Percentiles rank a stretch among this genome's conserved stretches.
phyloP scores from a whole-genome alignment of 2,888 invertebrate species.

The Podabrus alpinus region DNA sequence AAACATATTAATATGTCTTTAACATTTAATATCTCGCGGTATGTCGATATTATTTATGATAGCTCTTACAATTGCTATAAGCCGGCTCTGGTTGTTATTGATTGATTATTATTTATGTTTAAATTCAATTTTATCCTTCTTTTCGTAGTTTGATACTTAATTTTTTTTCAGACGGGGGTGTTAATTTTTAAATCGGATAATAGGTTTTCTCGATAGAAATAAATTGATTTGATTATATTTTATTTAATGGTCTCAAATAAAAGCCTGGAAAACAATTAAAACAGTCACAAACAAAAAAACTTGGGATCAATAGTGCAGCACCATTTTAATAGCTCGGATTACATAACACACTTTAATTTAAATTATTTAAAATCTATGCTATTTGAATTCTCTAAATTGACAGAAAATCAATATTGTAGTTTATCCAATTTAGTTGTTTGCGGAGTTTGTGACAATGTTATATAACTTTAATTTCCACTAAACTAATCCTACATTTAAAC shows the following conservation, averaged over 20 bases:
- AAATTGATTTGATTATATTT: neutral
- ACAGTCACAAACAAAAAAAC: neutral
- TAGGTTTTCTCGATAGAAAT: neutral
- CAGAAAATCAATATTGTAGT: neutral
- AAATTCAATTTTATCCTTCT: neutral
- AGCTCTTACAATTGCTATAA: neutral
- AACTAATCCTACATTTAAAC: neutral
- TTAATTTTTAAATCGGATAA: neutral
- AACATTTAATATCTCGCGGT: too few relatives aligned
- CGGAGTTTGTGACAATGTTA: neutral
- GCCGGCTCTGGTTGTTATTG: neutral
- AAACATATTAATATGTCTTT: too few relatives aligned
- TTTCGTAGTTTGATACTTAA: neutral
- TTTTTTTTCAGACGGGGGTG: neutral
- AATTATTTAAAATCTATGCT: neutral
- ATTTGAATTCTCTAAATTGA: neutral
- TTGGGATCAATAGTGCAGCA: neutral
- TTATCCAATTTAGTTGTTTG: neutral
- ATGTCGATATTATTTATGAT: too few relatives aligned
- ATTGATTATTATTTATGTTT: neutral
- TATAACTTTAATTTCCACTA: neutral
- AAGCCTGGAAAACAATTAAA: neutral
- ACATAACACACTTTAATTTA: neutral
- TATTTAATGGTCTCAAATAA: neutral
- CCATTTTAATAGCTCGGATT: neutral